These are phyloP conservation scores for Lasiommata megera DNA, from an alignment of 2,888 invertebrate genomes.

Conservation along the genomic window DNA sequence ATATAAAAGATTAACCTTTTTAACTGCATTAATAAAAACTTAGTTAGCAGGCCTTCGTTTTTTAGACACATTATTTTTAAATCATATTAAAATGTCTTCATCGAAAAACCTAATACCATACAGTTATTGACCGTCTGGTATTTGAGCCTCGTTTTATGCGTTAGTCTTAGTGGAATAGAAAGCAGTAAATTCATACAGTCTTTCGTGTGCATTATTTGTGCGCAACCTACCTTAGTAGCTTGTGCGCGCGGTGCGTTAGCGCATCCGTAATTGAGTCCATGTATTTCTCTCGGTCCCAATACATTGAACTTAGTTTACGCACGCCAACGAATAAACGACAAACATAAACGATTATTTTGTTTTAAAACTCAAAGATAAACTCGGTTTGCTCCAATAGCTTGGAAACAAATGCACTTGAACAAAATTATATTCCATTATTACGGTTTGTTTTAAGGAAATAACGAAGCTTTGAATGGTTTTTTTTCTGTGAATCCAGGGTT, in stretches of 20 bases:
- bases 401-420: background rate
- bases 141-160: too few species aligned
- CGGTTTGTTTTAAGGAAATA: too few species aligned
- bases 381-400: slow-evolving; percentile 12
- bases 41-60: too few species aligned
- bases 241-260: slow-evolving; percentile 27
- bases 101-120: too few species aligned
- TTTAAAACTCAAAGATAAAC: slow-evolving; percentile 18
- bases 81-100: too few species aligned
- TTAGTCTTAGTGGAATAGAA: background rate
- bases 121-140: too few species aligned
- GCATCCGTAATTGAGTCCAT: slow-evolving; percentile 35
- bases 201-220: background rate
- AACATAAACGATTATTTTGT: slow-evolving; percentile 23
- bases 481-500: too few species aligned
- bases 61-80: too few species aligned
- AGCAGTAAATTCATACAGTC: background rate
- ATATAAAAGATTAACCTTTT: too few species aligned
- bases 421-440: background rate
- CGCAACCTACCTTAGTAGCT: slow-evolving; percentile 14
- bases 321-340: slow-evolving; percentile 19
- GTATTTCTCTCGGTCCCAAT: slow-evolving; percentile 33
- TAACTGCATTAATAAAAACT: too few species aligned
- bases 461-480: too few species aligned
- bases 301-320: slow-evolving; percentile 32